These are phyloP conservation scores for Polymixis lichenea DNA, from an alignment of 2,888 invertebrate genomes.

Conservation along the genomic window DNA sequence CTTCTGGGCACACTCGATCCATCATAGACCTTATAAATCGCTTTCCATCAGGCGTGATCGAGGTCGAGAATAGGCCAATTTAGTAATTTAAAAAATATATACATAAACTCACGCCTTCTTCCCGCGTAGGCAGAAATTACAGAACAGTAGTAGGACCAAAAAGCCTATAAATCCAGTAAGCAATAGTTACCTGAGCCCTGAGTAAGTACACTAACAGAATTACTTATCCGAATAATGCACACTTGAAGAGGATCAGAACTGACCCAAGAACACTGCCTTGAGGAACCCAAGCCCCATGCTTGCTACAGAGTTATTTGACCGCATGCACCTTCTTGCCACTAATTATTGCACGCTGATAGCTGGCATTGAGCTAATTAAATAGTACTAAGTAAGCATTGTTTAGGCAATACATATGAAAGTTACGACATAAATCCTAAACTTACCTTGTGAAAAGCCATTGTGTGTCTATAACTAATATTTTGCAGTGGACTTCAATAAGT, in stretches of 20 bases:
- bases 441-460: too few relatives aligned
- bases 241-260: background rate
- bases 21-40: too few relatives aligned
- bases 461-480: too few relatives aligned
- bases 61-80: too few relatives aligned
- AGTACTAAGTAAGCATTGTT: too few relatives aligned
- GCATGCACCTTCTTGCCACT: background rate
- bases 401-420: too few relatives aligned
- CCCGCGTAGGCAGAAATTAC: too few relatives aligned
- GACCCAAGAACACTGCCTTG: constrained; percentile 3
- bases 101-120: too few relatives aligned
- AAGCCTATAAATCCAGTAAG: background rate
- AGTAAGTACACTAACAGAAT: background rate
- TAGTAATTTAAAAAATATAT: too few relatives aligned
- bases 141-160: background rate
- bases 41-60: too few relatives aligned
- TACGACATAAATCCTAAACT: too few relatives aligned
- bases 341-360: background rate
- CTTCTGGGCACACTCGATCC: too few relatives aligned
- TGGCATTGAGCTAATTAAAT: background rate
- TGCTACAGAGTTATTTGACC: background rate
- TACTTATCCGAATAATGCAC: background rate
- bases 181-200: background rate
- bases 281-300: background rate
- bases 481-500: background rate